These are phyloP conservation scores for Caenorhabditis afra DNA, from an alignment of 2,888 invertebrate species.

Conservation along the genomic window DNA sequence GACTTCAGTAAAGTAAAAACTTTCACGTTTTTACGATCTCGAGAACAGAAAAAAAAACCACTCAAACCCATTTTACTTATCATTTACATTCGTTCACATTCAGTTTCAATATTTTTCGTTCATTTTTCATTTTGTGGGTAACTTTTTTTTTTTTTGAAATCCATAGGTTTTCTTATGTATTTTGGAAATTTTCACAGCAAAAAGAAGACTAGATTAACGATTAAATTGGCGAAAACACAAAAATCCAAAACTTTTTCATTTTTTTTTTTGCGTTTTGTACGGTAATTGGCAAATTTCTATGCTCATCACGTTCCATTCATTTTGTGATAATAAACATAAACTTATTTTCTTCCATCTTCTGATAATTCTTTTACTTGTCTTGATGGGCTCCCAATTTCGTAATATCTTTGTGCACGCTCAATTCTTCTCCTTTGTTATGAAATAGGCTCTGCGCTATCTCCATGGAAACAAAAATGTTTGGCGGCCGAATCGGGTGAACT, in stretches of 20 bases:
- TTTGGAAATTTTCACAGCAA: slow-evolving; percentile 1
- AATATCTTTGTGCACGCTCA: no score
- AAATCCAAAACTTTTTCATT: slow-evolving; percentile 2
- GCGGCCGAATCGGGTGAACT: no score
- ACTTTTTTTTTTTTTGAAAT: slow-evolving; percentile 31
- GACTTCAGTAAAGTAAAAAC: slow-evolving; percentile 49
- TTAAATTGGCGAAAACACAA: no score
- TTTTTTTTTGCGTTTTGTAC: slow-evolving; percentile 13
- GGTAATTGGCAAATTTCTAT: slow-evolving; percentile 37
- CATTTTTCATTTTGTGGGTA: slow-evolving; percentile 13
- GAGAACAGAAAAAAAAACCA: no score
- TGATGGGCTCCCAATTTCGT: no score
- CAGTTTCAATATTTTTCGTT: slow-evolving; percentile 16
- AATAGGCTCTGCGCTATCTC: no score
- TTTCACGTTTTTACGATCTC: slow-evolving; percentile 49
- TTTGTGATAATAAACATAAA: slow-evolving; percentile 55
- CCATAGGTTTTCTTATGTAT: slow-evolving; percentile 4
- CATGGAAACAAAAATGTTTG: no score
- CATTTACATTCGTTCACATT: no score
- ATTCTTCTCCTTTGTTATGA: no score
- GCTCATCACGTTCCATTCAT: slow-evolving; percentile 59
- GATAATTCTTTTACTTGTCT: no score
- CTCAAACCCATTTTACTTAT: background rate
- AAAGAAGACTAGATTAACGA: no score
- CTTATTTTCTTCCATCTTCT: slow-evolving; percentile 29